phyloP scores from a whole-genome alignment of 2,113 vertebrate species.

The Hippocampus mohnikei region DNA sequence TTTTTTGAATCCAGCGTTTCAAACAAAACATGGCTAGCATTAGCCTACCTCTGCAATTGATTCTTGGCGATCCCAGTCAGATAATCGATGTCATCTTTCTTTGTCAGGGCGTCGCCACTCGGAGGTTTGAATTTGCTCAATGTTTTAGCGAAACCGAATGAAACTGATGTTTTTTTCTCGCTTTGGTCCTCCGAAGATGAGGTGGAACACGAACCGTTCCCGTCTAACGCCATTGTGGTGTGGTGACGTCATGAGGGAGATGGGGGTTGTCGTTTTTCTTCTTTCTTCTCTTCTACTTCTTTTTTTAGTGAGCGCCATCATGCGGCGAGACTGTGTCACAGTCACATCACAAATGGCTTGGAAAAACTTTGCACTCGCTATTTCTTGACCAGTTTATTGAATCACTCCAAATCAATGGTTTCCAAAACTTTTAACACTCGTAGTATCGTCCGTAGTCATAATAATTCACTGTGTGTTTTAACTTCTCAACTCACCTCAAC shows the following conservation, averaged over 20 bases:
- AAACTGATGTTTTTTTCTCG: conserved; percentile 65
- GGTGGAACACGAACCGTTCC: not conserved
- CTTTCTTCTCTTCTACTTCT: too few species aligned
- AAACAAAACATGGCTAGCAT: conserved; percentile 24
- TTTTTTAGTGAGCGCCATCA: too few species aligned
- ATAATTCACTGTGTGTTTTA: too few species aligned
- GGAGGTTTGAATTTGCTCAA: conserved; percentile 60
- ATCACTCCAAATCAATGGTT: too few species aligned
- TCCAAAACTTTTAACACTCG: too few species aligned
- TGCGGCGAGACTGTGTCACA: too few species aligned
- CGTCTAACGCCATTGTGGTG: conserved; percentile 70
- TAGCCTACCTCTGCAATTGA: conserved; percentile 73
- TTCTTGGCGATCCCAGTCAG: conserved; percentile 71
- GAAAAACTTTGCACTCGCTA: too few species aligned
- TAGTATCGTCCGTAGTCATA: too few species aligned
- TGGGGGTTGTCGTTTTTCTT: conserved; percentile 61
- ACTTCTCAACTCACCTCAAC: too few species aligned
- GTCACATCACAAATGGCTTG: too few species aligned
- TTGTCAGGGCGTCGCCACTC: conserved; percentile 4
- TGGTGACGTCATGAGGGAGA: conserved; percentile 1
- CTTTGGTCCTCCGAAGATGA: conserved; percentile 19
- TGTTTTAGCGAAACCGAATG: conserved; percentile 80
- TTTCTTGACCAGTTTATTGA: too few species aligned
- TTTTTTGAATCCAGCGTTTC: not conserved
- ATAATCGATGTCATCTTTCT: conserved; percentile 67